Evolutionary conservation across 2,888 invertebrate species (phyloP).

Genomic region (Cheilosia urbana): DNA sequence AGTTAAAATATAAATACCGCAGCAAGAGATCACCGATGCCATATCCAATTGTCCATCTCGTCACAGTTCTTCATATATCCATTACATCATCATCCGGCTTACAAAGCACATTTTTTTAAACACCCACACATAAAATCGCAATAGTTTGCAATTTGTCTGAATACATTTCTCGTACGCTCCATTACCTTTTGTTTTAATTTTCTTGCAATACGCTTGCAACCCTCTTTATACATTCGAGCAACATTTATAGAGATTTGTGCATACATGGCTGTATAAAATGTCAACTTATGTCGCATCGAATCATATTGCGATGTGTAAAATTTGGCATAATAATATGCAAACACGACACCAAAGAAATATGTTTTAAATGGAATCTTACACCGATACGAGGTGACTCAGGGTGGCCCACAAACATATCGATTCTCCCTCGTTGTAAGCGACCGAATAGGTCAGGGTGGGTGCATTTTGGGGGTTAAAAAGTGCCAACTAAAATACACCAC

Average conservation of each 20-base stretch:
- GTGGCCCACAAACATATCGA: conserved; percentile 49
- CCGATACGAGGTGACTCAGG: conserved; percentile 44
- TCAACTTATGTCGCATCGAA: conserved; percentile 16
- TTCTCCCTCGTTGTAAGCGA: conserved; percentile 27
- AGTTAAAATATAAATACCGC: too few species aligned
- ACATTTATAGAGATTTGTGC: too few species aligned
- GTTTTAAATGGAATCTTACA: conserved; percentile 44
- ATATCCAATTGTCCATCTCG: too few species aligned
- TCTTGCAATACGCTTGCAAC: conserved; percentile 8
- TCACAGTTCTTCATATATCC: too few species aligned
- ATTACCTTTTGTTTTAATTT: conserved; percentile 45
- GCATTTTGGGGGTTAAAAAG: conserved; percentile 48
- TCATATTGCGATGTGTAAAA: conserved; percentile 21
- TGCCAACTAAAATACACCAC: neutral
- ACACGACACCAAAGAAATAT: conserved; percentile 29
- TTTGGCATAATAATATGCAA: conserved; percentile 44
- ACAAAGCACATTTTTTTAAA: conserved; percentile 71
- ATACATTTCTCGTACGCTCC: conserved; percentile 50
- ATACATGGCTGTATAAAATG: conserved; percentile 5
- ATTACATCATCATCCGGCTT: too few species aligned
- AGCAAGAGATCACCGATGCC: too few species aligned
- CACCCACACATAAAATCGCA: conserved; percentile 46
- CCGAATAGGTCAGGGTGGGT: conserved; percentile 51
- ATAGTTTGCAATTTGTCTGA: conserved; percentile 74
- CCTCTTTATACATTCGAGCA: neutral